phyloP scores from a whole-genome alignment of 2,113 vertebrate species.

The Physeter macrocephalus region DNA sequence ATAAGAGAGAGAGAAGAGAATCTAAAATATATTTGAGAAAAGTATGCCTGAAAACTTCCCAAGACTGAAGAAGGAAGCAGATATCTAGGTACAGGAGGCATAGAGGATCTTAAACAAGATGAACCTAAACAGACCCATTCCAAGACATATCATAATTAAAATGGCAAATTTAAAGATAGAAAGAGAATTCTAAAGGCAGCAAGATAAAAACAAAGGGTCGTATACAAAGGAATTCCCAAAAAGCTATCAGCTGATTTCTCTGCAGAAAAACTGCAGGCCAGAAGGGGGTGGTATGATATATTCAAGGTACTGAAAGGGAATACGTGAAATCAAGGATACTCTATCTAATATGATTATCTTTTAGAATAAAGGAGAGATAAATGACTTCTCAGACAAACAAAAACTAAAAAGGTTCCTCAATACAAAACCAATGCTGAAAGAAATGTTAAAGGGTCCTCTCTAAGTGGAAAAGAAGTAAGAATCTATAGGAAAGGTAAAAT shows the following conservation, averaged over 20 bases:
- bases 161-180: neutral
- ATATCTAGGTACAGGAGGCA: neutral
- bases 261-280: neutral
- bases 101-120: neutral
- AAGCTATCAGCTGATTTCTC: neutral
- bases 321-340: neutral
- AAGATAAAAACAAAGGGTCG: neutral
- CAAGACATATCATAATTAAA: neutral
- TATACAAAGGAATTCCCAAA: neutral
- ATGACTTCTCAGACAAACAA: neutral
- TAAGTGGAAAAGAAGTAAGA: neutral
- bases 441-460: neutral
- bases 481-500: neutral
- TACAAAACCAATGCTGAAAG: neutral
- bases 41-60: neutral
- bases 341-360: neutral
- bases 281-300: too few species aligned
- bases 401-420: neutral
- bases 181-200: neutral
- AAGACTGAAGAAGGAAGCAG: neutral
- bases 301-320: neutral
- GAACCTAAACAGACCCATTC: neutral
- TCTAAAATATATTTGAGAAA: neutral
- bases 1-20: neutral
- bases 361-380: neutral